Evolutionary conservation across 2,113 vertebrate species (phyloP).

Genomic region (Machaerirhynchus nigripectus): DNA sequence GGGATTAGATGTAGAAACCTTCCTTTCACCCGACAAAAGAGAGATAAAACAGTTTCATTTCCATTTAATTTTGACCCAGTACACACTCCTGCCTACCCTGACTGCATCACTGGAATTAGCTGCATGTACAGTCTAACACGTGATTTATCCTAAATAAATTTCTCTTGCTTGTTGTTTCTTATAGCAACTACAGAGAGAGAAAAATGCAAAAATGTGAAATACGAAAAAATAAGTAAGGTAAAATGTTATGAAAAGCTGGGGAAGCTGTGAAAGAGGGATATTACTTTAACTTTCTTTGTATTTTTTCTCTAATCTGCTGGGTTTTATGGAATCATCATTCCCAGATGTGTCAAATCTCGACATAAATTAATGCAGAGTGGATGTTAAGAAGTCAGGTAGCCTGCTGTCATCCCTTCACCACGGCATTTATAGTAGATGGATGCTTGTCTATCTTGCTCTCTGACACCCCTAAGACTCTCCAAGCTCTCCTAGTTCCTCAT

Average conservation of each 20-base stretch:
- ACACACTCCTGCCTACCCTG: neutral
- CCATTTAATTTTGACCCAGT: neutral
- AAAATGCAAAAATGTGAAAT: neutral
- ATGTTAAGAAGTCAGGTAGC: neutral
- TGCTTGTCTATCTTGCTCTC: neutral
- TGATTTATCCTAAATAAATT: neutral
- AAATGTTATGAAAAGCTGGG: neutral
- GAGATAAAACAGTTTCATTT: neutral
- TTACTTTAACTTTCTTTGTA: neutral
- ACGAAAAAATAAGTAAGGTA: neutral
- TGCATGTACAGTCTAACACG: neutral
- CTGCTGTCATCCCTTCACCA: neutral
- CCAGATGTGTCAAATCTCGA: neutral
- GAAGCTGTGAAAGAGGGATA: neutral
- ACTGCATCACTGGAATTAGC: neutral
- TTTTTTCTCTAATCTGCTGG: neutral
- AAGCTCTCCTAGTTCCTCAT: neutral
- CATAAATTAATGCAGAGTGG: neutral
- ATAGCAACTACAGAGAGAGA: neutral
- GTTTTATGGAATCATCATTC: neutral
- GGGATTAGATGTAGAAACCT: neutral
- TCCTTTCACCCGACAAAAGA: neutral
- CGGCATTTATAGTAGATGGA: neutral
- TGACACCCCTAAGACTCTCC: neutral
- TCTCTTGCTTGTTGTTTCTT: neutral